These are phyloP conservation scores for Sceliomorpha sp. DNA, from an alignment of 2,888 invertebrate genomes.

Conservation along the genomic window DNA sequence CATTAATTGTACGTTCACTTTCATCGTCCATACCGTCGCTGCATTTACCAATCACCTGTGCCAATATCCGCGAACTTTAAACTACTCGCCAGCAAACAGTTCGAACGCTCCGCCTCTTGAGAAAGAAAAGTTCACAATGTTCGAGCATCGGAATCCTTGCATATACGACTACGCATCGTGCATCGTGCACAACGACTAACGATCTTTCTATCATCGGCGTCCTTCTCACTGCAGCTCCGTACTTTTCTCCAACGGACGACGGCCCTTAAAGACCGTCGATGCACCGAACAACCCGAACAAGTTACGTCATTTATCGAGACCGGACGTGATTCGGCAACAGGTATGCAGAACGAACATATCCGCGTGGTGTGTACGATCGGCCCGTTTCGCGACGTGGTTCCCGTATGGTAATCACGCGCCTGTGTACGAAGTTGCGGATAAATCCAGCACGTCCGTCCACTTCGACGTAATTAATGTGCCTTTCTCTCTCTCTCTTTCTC, in stretches of 20 bases:
- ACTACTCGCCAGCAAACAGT: no score
- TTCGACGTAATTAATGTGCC: slow-evolving; percentile 72
- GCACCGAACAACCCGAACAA: slow-evolving; percentile 16
- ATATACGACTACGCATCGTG: no score
- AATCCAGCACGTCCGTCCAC: slow-evolving; percentile 62
- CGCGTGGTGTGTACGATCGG: slow-evolving; percentile 47
- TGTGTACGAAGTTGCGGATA: slow-evolving; percentile 72
- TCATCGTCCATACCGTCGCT: no score
- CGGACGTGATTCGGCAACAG: slow-evolving; percentile 49
- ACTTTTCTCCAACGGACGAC: slow-evolving; percentile 16
- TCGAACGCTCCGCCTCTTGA: no score
- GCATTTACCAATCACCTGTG: no score
- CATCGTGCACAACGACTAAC: no score
- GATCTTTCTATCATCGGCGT: slow-evolving; percentile 3
- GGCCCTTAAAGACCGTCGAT: slow-evolving; percentile 25
- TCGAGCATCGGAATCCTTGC: no score
- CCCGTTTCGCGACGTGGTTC: slow-evolving; percentile 28
- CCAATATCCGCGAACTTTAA: no score
- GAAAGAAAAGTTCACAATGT: no score
- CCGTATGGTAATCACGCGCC: slow-evolving; percentile 28
- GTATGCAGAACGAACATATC: slow-evolving; percentile 51
- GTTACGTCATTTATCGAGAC: slow-evolving; percentile 18
- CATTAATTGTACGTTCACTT: no score
- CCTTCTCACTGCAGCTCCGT: slow-evolving; percentile 33
- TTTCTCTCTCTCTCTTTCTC: slow-evolving; percentile 58